A percentile compares a stretch with the other conserved stretches of the same genome.
Evolutionary conservation across 2,797 vertebrate genomes (phyloP).

Genomic region (Argentina silus): DNA sequence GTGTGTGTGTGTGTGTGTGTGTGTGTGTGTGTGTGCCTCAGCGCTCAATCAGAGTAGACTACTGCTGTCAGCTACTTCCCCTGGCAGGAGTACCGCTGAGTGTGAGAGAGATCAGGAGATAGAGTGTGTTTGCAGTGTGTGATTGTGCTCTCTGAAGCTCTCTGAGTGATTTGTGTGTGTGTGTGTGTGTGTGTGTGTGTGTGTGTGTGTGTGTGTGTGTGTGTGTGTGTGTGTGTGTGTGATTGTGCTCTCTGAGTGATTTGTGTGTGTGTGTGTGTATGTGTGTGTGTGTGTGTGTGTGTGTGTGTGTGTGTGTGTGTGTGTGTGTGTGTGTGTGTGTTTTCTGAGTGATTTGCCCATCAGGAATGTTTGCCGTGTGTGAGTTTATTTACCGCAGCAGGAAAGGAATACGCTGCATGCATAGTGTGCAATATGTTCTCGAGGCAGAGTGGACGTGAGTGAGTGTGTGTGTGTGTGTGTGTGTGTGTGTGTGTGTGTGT

Average conservation of each 20-base stretch:
- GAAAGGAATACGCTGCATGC: neutral
- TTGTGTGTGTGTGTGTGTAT: too few relatives aligned
- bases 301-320: too few relatives aligned
- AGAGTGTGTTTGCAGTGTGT: constrained; percentile 63
- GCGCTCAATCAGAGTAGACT: too few relatives aligned
- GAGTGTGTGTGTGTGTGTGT: neutral
- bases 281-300: too few relatives aligned
- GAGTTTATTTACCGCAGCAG: neutral
- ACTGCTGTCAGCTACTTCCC: neutral
- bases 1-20: neutral
- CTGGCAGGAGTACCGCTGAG: constrained; percentile 36
- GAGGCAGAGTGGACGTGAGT: neutral
- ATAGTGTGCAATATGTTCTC: neutral
- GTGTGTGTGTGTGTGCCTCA: neutral
- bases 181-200: too few relatives aligned
- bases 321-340: too few relatives aligned
- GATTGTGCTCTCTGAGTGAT: too few relatives aligned
- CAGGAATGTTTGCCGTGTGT: constrained; percentile 34
- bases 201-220: too few relatives aligned
- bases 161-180: too few relatives aligned
- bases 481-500: constrained; percentile 8
- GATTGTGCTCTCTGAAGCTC: constrained; percentile 70
- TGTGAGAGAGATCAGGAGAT: constrained; percentile 57
- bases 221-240: too few relatives aligned
- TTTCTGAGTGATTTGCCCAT: constrained; percentile 57